Evolutionary conservation across 2,797 vertebrate species (phyloP).

Genomic region (Telmatherina bonti): DNA sequence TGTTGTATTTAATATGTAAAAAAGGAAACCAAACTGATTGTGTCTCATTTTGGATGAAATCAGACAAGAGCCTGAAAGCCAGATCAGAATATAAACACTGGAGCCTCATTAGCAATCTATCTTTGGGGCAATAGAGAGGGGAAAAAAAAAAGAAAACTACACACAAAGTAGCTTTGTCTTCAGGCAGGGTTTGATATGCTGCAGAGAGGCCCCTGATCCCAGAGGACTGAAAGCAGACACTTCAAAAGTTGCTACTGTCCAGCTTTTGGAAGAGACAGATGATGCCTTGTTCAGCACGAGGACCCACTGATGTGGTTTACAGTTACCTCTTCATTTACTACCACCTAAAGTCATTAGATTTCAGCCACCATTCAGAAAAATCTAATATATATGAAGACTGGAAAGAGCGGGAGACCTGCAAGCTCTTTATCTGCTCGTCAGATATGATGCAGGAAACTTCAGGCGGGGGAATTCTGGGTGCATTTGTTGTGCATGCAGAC

Average conservation of each 20-base stretch:
- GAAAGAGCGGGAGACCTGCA: background rate
- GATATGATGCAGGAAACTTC: constrained; percentile 28
- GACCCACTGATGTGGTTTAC: background rate
- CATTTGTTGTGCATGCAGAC: constrained; percentile 61
- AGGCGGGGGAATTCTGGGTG: constrained; percentile 30
- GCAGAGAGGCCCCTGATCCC: constrained; percentile 54
- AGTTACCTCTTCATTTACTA: constrained; percentile 13
- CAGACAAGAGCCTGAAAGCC: constrained; percentile 55
- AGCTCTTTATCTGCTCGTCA: constrained; percentile 19
- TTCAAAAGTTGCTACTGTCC: constrained; percentile 69
- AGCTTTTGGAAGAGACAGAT: constrained; percentile 63
- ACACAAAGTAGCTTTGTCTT: constrained; percentile 74
- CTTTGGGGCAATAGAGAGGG: constrained; percentile 33
- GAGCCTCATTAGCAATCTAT: constrained; percentile 72
- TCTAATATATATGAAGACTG: background rate
- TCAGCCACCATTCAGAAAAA: constrained; percentile 10
- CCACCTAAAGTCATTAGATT: background rate
- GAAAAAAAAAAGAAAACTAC: constrained; percentile 14
- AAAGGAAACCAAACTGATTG: constrained; percentile 51
- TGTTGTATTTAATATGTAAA: constrained; percentile 43
- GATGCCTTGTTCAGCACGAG: constrained; percentile 42
- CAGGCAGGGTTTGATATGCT: constrained; percentile 66
- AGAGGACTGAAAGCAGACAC: constrained; percentile 66
- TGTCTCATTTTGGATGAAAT: constrained; percentile 61
- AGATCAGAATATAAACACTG: constrained; percentile 53